Base-by-base conservation (phyloP, 2,888 invertebrate species). In the Scrobipalpa atriplicella region DNA sequence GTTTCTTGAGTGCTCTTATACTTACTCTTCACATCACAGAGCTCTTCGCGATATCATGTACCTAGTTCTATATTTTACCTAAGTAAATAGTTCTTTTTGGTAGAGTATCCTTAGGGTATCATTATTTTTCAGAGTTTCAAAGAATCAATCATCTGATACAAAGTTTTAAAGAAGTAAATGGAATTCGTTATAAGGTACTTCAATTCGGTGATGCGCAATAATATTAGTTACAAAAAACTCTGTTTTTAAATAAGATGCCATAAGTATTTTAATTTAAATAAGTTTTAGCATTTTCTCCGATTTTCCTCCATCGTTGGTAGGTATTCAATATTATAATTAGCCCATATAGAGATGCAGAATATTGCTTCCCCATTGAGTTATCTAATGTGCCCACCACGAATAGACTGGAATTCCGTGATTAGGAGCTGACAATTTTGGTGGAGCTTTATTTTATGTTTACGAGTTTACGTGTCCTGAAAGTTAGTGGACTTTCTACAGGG, bases 361-460 rank as follows among this genome's bases (percentile, higher is more conserved):
- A 72, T 71, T 71, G 68, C 77, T 73, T 72, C 75, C 69, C 76
- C 75, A 72, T 75, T 76, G 77, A 80, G 79, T 80, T 79, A 80
- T 76, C 66, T 68, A 38, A 64, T 62, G 65, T 71, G 71, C 71
- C 70, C 70, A 77, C 75, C 76, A 74, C 78, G 70, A 79, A 84
- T 79, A 73, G 76, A 75, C 76, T 76, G 72, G 81, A 70, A 77
- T 78, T 78, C 78, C 76, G 74, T 75, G 83, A 82, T 84, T 81
- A 84, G 77, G 76, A 79, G 78, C 79, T 80, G 78, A 80, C 80
- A 81, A 82, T 80, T 80, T 78, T 79, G 77, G 79, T 73, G 72
- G 78, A 80, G 79, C 78, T 79, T 78, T 79, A 79, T 84, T 85
- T 84, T 82, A 84, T 81, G 81, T 84, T 84, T 80, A 84, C 80